A percentile compares a stretch with the other conserved stretches of the same genome.
Conservation (phyloP, 2,113 vertebrate genomes). For the Ctenomys sociabilis region DNA sequence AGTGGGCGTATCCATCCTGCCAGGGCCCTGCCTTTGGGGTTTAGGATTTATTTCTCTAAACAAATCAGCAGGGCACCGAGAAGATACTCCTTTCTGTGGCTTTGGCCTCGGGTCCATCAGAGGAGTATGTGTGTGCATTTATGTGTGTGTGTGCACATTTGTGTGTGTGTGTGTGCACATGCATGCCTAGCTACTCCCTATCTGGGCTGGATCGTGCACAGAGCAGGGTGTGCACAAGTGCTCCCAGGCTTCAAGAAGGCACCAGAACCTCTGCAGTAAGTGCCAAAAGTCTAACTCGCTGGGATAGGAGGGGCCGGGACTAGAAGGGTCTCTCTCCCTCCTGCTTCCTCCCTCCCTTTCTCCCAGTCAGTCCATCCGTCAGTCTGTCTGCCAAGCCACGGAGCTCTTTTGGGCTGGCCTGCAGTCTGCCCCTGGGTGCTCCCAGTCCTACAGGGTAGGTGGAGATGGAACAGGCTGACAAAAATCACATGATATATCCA, state of each 20-base stretch:
- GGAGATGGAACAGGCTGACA: neutral
- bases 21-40: neutral
- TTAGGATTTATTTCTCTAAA: conserved; percentile 61
- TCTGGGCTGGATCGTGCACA: conserved; percentile 20
- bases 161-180: neutral
- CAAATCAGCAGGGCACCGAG: neutral
- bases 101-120: conserved; percentile 53
- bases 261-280: neutral
- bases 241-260: conserved; percentile 9
- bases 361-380: neutral
- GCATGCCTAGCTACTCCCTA: conserved; percentile 49
- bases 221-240: conserved; percentile 46
- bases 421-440: neutral
- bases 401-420: neutral
- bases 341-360: neutral
- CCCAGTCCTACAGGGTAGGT: neutral
- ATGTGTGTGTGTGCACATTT: too few relatives aligned
- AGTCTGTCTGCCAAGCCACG: neutral
- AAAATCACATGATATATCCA: neutral
- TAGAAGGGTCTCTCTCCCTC: neutral
- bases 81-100: conserved; percentile 27
- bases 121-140: neutral
- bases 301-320: neutral
- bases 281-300: neutral
- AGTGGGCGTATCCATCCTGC: too few relatives aligned